Percentiles rank a stretch among this genome's conserved stretches.
Conservation (phyloP, 1,140 invertebrate species). For the Drosophila virilis region DNA sequence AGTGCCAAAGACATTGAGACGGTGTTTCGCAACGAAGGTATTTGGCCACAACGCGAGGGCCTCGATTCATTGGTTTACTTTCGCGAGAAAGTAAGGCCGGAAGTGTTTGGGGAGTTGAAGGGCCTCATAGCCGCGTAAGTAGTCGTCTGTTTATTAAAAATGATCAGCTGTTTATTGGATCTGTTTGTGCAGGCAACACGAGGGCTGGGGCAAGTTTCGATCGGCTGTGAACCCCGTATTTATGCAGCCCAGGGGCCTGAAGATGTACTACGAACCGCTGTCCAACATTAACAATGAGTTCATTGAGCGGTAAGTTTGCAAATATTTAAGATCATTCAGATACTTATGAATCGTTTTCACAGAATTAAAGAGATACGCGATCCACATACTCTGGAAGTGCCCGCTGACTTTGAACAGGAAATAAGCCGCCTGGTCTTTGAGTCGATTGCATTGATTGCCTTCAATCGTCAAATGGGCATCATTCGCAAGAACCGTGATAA, state of each 20-base stretch:
- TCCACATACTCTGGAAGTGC: slow-evolving; percentile 50
- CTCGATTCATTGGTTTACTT: slow-evolving; percentile 63
- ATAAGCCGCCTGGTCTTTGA: slow-evolving; percentile 45
- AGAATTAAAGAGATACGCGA: slow-evolving; percentile 65
- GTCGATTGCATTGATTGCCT: slow-evolving; percentile 35
- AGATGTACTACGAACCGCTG: slow-evolving; percentile 59
- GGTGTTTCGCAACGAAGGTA: slow-evolving; percentile 71
- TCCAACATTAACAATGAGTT: slow-evolving; percentile 69
- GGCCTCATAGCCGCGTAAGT: slow-evolving; percentile 59
- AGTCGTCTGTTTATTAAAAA: neutral
- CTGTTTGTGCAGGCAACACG: slow-evolving; percentile 37
- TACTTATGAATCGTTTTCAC: neutral
- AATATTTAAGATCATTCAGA: neutral
- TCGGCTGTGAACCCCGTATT: slow-evolving; percentile 65
- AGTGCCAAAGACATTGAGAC: slow-evolving; percentile 64
- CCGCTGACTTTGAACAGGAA: slow-evolving; percentile 43
- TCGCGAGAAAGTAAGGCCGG: slow-evolving; percentile 44
- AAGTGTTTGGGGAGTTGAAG: slow-evolving; percentile 39
- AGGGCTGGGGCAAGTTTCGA: slow-evolving; percentile 60
- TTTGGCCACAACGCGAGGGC: slow-evolving; percentile 68
- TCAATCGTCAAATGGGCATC: slow-evolving; percentile 52
- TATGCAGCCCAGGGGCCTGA: slow-evolving; percentile 66
- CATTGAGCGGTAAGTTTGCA: slow-evolving; percentile 59
- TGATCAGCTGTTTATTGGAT: no score
- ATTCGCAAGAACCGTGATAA: slow-evolving; percentile 47